Evolutionary conservation across 2,888 invertebrate species (phyloP), one percentile per base, ranked within the genome.

Genomic region (Adineta ricciae): DNA sequence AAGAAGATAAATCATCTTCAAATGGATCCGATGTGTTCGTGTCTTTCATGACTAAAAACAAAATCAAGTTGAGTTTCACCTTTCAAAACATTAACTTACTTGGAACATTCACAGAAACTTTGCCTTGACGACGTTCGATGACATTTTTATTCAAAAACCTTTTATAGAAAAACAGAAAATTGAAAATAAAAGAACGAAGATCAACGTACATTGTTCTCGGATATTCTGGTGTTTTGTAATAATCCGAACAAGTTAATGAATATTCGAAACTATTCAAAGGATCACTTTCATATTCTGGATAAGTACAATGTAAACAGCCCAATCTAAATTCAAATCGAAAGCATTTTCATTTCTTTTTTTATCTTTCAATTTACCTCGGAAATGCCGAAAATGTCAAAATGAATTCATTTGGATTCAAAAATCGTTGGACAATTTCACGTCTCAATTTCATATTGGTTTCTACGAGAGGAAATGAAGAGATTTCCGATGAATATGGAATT

Each of bases 281-380:
- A 24, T 88, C 88, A 0, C 90, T 88, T 21, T 87, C 85, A 8
- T 86, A 83, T 1, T 93, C 90, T 0, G 99, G 99, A 89, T 93
- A 92, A 38, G 97, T 96, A 91, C 97, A 99, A 88, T 94, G 93
- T 86, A 93, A 93, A 89, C 95, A 94, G 24, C 99, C 99, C 19
- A 50, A 50, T 50, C 50, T 49, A 49, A 11, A 49, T 49, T 49
- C 49, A 49, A 49, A 49, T 11, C 14, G 14, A 49, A 49, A 49
- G 14, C 14, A 49, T 49, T 49, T 14, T n/a, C n/a, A n/a, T 8
- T 11, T 49, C 14, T 49, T 49, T 11, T 49, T 49, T 49, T 11
- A 49, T 11, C 14, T 49, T 49, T 11, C 8, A 49, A 11, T 49
- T 49, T 11, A 49, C 49, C 49, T 50, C 32, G 86, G 84, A 32